Evolutionary conservation across 2,113 vertebrate species (phyloP).

Genomic region (Erinaceus europaeus): DNA sequence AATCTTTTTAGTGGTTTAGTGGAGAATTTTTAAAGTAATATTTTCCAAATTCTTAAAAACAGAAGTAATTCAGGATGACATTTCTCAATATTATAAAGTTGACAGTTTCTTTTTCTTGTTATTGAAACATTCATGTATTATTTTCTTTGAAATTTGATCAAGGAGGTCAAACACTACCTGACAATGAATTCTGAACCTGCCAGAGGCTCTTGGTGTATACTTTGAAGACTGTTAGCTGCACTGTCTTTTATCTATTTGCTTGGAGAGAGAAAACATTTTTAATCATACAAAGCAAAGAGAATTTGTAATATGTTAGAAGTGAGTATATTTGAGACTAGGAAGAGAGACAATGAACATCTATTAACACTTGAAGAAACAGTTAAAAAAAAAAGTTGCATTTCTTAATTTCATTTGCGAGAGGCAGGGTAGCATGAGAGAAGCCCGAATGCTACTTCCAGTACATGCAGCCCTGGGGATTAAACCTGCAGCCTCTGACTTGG

Average conservation of each 20-base stretch:
- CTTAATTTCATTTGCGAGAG: too few species aligned
- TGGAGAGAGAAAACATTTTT: constrained; percentile 33
- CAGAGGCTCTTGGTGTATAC: not conserved
- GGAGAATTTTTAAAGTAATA: too few species aligned
- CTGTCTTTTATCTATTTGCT: not conserved
- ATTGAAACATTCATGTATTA: not conserved
- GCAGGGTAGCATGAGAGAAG: too few species aligned
- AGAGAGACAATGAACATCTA: not conserved
- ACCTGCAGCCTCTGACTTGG: too few species aligned
- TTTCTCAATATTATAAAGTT: constrained; percentile 15
- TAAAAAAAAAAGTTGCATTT: too few species aligned
- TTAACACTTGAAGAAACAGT: not conserved
- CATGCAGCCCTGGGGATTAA: too few species aligned
- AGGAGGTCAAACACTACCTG: constrained; percentile 2
- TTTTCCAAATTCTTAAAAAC: too few species aligned
- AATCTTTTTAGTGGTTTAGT: too few species aligned
- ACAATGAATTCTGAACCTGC: constrained; percentile 22
- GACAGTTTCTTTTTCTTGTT: not conserved
- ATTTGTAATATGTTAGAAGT: constrained; percentile 31
- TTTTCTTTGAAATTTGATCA: constrained; percentile 51
- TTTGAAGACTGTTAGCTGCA: not conserved
- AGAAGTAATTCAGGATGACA: constrained; percentile 9
- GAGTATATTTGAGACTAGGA: not conserved
- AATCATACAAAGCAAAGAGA: not conserved
- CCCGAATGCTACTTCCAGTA: too few species aligned